Base-by-base conservation (phyloP, 2,888 invertebrate species). In the Leptinotarsa tumamoca region DNA sequence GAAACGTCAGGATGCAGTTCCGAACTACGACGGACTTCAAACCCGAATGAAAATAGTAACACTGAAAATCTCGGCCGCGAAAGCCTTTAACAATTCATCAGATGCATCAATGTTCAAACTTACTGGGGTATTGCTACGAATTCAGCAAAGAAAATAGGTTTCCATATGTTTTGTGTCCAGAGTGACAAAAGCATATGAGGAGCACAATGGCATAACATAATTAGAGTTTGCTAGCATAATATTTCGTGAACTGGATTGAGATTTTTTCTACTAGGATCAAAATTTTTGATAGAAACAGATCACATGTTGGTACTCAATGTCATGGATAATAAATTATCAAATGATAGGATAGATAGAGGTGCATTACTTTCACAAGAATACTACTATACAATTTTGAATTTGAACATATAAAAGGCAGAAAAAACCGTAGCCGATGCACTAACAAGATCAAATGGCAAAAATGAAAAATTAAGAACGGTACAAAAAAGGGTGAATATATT, bases 211-310 rank as follows among this genome's bases (percentile, higher is more conserved):
- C 23, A n/a, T 58, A 27, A 49, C 33, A 17, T 67, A 74, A 74
- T 27, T 71, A 15, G 68, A 75, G 72, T 43, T 75, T 4, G 68
- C 67, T 1, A 69, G 68, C 33, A 71, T 75, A 27, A 66, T 75
- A 4, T 75, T 72, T 58, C 21, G 58, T 14, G 51, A 63, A 51
- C 54, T 13, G 72, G 68, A 68, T 18, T 75, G 7, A 54, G 50
- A 27, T 72, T 68, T 63, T 72, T 67, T 68, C 49, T 72, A 54
- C n/a, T 69, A 33, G 75, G 66, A n/a, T 50, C 51, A 43, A 71
- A 72, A 66, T 71, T 75, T 56, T 49, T 61, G 17, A 71, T 76
- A 17, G n/a, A 72, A 51, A 76, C 76, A 15, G 76, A 73, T 18
- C 70, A 75, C 49, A 15, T 15, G 15, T 50, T 43, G n/a, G 49